Evolutionary conservation across 2,888 invertebrate species (phyloP).

Genomic region (Mesopsocus fuscifrons): DNA sequence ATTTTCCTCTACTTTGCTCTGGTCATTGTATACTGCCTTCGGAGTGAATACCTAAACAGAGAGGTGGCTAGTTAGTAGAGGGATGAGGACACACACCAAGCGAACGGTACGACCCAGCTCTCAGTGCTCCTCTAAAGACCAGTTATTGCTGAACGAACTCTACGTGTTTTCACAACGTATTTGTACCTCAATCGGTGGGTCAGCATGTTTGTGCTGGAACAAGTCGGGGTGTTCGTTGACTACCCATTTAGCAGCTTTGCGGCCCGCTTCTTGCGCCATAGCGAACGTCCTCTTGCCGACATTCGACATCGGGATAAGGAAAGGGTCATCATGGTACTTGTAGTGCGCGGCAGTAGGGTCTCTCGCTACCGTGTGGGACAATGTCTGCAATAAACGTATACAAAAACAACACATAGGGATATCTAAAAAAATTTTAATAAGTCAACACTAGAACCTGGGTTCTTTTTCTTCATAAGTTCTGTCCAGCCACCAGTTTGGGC

Average conservation of each 20-base stretch:
- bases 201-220: slow-evolving; percentile 42
- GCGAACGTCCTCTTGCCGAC: slow-evolving; percentile 48
- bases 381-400: slow-evolving; percentile 29
- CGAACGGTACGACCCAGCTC: too few species aligned
- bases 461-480: too few species aligned
- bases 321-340: slow-evolving; percentile 85
- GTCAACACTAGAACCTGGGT: too few species aligned
- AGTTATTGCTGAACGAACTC: too few species aligned
- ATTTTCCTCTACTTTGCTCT: slow-evolving; percentile 46
- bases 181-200: slow-evolving; percentile 40
- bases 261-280: slow-evolving; percentile 66
- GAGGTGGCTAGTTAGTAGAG: too few species aligned
- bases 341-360: slow-evolving; percentile 78
- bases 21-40: slow-evolving; percentile 44
- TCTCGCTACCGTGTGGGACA: slow-evolving; percentile 55
- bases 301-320: slow-evolving; percentile 56
- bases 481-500: too few species aligned
- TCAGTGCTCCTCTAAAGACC: too few species aligned
- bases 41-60: slow-evolving; percentile 51
- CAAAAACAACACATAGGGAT: slow-evolving; percentile 8
- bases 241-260: slow-evolving; percentile 72
- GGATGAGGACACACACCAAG: slow-evolving; percentile 15
- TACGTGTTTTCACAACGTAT: slow-evolving; percentile 10
- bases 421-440: slow-evolving; percentile 5
- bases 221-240: slow-evolving; percentile 48